Base-by-base conservation (phyloP, 2,888 invertebrate species). In the Eustalomyia histrio region DNA sequence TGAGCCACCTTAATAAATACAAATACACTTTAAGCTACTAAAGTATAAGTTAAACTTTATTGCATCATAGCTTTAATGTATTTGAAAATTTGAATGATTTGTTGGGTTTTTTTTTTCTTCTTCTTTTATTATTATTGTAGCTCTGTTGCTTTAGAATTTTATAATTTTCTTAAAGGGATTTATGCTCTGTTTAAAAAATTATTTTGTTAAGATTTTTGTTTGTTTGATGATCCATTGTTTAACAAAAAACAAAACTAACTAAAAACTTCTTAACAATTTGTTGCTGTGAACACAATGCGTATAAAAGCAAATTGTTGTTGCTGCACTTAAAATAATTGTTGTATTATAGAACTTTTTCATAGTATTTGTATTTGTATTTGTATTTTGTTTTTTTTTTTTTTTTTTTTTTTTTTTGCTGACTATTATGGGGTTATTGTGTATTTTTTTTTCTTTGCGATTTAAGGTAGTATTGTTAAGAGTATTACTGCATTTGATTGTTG, bases 151-250 rank as follows among this genome's bases (percentile, higher is more conserved):
- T 60, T 61, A 43, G 35, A 47, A 12, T 33, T 72, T 57, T 58
- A 8, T 10, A 33, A 6, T 69, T 75, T 76, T 76, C 63, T 74
- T 71, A 63, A 73, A 81, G 79, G 87, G 87, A 88, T 87, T 87
- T 87, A 86, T 88, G 87, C 88, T 88, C 87, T 88, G 88, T 87
- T 87, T 87, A 85, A 85, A 85, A 85, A 82, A 86, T 85, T 83
- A 85, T 86, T 84, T 83, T 82, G 85, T 83, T 85, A 85, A 73
- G 64, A 17, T 24, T 68, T 64, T 35, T 43, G 67, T 35, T 74
- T 67, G 53, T 74, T 76, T 82, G 76, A 79, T 83, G 83, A 84
- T 67, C 83, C 76, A 76, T 79, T 81, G 75, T 76, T 80, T 24
- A 33, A 4, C 4, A 8, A 24, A 55, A 29, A 33, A n/a, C n/a